These are phyloP conservation scores for Anoplophora glabripennis DNA, from an alignment of 1,140 invertebrate genomes.

Conservation along the genomic window DNA sequence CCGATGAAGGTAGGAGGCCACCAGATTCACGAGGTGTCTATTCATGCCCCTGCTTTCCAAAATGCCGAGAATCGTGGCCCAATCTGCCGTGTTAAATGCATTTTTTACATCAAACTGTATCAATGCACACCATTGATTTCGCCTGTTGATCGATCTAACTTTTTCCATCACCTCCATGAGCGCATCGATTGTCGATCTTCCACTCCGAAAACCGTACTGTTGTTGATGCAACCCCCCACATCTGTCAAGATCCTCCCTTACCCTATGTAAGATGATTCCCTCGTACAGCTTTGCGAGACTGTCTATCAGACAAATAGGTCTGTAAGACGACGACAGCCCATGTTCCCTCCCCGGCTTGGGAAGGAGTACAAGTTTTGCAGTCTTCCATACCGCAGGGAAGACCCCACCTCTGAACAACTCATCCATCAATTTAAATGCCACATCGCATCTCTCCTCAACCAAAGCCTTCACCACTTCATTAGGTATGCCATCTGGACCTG, in stretches of 20 bases:
- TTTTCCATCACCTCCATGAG: background rate
- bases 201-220: conserved; percentile 29
- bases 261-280: conserved; percentile 13
- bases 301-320: conserved; percentile 32
- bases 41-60: background rate
- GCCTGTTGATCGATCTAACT: background rate
- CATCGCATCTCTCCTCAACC: too few species aligned
- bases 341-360: conserved; percentile 17
- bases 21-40: background rate
- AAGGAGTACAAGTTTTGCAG: conserved; percentile 17
- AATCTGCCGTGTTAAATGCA: conserved; percentile 19
- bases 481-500: conserved; percentile 22
- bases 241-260: conserved; percentile 12
- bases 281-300: conserved; percentile 27
- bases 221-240: conserved; percentile 13
- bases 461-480: too few species aligned
- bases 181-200: conserved; percentile 28
- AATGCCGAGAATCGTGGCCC: conserved; percentile 4
- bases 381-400: background rate
- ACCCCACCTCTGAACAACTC: too few species aligned
- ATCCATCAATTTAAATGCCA: too few species aligned
- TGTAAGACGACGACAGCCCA: conserved; percentile 18
- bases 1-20: background rate
- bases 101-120: conserved; percentile 18
- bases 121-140: background rate